These are phyloP conservation scores for Drosophila pandora DNA, from an alignment of 1,140 invertebrate species.

Conservation along the genomic window DNA sequence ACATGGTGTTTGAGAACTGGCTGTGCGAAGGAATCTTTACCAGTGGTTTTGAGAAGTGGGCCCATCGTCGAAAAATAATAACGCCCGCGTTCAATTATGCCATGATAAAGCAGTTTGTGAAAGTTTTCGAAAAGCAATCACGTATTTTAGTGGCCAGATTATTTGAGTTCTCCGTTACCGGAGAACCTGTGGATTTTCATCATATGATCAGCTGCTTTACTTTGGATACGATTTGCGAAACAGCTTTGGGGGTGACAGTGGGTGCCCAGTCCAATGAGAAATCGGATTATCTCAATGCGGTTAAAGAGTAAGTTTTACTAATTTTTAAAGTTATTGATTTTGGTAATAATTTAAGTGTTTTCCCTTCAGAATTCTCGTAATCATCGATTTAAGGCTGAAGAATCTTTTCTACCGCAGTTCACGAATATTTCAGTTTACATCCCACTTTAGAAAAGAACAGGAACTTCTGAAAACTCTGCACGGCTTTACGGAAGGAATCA, in stretches of 20 bases:
- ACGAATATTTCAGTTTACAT: conserved; percentile 21
- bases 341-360: background rate
- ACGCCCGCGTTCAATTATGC: conserved; percentile 95
- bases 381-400: conserved; percentile 49
- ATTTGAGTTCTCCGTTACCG: background rate
- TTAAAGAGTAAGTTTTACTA: conserved; percentile 47
- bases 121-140: conserved; percentile 51
- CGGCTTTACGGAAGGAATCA: conserved; percentile 57
- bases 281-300: conserved; percentile 58
- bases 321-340: background rate
- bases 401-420: conserved; percentile 49
- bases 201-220: conserved; percentile 52
- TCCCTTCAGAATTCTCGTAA: conserved; percentile 36
- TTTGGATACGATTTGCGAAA: conserved; percentile 67
- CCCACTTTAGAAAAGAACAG: conserved; percentile 26
- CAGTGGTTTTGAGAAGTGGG: conserved; percentile 90
- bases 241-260: conserved; percentile 49
- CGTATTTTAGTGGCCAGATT: conserved; percentile 38
- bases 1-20: conserved; percentile 87
- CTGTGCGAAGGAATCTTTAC: conserved; percentile 87
- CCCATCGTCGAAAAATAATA: conserved; percentile 89
- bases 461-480: conserved; percentile 37
- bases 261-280: conserved; percentile 46
- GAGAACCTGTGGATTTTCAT: conserved; percentile 48
- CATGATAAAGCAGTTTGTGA: conserved; percentile 84